phyloP scores from a whole-genome alignment of 1,140 invertebrate species.

The Globodera ellingtonae region DNA sequence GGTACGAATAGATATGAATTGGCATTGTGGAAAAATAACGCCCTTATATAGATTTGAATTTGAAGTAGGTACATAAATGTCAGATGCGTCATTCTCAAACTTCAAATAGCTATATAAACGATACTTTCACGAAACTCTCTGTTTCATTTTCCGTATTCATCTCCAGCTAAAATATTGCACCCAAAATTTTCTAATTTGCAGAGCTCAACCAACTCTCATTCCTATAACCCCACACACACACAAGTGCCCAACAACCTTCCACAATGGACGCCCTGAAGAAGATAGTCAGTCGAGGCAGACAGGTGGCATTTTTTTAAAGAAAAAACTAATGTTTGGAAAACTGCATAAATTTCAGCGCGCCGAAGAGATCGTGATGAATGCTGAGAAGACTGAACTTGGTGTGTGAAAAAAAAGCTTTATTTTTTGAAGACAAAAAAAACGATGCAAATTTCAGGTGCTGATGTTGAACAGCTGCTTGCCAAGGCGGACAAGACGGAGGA shows the following conservation, averaged over 20 bases:
- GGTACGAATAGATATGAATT: too few relatives aligned
- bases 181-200: too few relatives aligned
- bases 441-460: slow-evolving; percentile 72
- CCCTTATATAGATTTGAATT: too few relatives aligned
- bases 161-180: too few relatives aligned
- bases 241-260: background rate
- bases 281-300: slow-evolving; percentile 82
- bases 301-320: slow-evolving; percentile 40
- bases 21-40: too few relatives aligned
- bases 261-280: background rate
- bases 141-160: too few relatives aligned
- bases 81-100: too few relatives aligned
- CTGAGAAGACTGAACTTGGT: slow-evolving; percentile 84
- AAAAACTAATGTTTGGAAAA: background rate
- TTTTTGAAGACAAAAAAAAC: background rate
- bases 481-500: slow-evolving; percentile 80
- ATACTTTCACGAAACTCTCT: too few relatives aligned
- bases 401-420: background rate
- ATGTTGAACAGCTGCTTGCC: slow-evolving; percentile 84
- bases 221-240: too few relatives aligned
- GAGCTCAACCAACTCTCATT: too few relatives aligned
- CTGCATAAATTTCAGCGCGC: slow-evolving; percentile 74
- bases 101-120: too few relatives aligned
- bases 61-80: too few relatives aligned
- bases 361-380: slow-evolving; percentile 85